Conservation (phyloP, 2,113 vertebrate species). For the Anolis sagrei region DNA sequence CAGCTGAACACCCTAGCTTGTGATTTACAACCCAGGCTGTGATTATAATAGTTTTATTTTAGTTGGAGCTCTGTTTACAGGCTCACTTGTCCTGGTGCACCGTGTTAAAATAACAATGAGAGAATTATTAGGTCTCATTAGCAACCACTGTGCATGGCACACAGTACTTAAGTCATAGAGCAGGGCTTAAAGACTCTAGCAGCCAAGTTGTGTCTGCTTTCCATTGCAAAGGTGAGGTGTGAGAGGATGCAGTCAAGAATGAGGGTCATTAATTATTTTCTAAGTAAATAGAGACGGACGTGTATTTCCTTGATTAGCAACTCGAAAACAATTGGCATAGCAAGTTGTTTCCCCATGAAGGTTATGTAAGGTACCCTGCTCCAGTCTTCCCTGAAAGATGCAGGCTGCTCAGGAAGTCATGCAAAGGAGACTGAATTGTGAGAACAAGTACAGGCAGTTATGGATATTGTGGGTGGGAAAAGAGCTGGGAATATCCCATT, state of each 20-base stretch:
- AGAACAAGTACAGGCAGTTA: neutral
- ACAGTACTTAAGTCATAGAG: constrained; percentile 46
- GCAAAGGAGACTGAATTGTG: neutral
- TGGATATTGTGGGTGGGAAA: neutral
- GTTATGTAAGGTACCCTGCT: constrained; percentile 63
- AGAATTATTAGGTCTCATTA: constrained; percentile 73
- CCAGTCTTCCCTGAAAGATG: neutral
- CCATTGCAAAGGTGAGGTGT: constrained; percentile 46
- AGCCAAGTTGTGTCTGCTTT: constrained; percentile 42
- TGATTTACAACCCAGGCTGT: constrained; percentile 76
- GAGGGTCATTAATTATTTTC: constrained; percentile 61
- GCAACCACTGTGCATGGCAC: constrained; percentile 69
- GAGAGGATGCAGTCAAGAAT: neutral
- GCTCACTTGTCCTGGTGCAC: constrained; percentile 73
- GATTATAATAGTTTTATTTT: constrained; percentile 81
- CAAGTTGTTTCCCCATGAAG: constrained; percentile 50
- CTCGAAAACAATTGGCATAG: constrained; percentile 60
- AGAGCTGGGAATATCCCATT: neutral
- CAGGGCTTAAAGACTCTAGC: constrained; percentile 60
- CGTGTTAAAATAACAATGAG: constrained; percentile 75
- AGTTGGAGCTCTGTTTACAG: constrained; percentile 76
- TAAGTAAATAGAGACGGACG: constrained; percentile 63
- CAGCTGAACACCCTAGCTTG: constrained; percentile 74
- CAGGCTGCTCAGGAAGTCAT: neutral
- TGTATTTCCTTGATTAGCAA: constrained; percentile 66